Evolutionary conservation across 2,797 vertebrate species (phyloP).

Genomic region (Rhynchonycteris naso): DNA sequence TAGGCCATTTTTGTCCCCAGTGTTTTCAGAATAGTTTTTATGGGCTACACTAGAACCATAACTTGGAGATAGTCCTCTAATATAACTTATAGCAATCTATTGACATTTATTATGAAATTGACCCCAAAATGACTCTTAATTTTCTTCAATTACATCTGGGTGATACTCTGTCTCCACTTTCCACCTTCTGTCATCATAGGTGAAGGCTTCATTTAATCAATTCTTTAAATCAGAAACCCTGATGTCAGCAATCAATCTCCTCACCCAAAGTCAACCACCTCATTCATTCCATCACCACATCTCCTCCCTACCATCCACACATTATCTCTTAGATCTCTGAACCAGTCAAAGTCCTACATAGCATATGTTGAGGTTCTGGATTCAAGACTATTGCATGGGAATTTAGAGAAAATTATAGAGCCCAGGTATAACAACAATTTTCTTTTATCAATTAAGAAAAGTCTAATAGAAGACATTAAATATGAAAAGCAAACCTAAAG

Average conservation of each 20-base stretch:
- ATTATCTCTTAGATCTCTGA: not conserved
- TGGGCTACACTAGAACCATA: not conserved
- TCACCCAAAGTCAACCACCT: not conserved
- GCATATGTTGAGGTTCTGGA: not conserved
- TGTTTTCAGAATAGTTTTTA: not conserved
- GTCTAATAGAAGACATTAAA: not conserved
- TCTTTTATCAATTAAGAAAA: slow-evolving; percentile 1
- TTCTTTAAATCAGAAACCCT: not conserved
- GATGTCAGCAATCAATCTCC: not conserved
- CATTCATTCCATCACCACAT: not conserved
- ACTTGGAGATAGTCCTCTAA: not conserved
- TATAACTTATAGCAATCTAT: not conserved
- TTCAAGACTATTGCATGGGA: not conserved
- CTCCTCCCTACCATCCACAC: not conserved
- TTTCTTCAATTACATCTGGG: not conserved
- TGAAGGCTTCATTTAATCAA: not conserved
- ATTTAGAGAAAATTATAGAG: not conserved
- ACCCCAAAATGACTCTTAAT: not conserved
- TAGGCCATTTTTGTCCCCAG: not conserved
- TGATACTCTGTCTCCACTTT: not conserved
- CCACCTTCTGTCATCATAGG: not conserved
- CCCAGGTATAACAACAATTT: not conserved
- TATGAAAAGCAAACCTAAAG: slow-evolving; percentile 40
- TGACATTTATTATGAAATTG: not conserved
- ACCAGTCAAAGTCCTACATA: not conserved